phyloP scores from a whole-genome alignment of 2,888 invertebrate genomes.

The Lepidocyrtinus sp. region DNA sequence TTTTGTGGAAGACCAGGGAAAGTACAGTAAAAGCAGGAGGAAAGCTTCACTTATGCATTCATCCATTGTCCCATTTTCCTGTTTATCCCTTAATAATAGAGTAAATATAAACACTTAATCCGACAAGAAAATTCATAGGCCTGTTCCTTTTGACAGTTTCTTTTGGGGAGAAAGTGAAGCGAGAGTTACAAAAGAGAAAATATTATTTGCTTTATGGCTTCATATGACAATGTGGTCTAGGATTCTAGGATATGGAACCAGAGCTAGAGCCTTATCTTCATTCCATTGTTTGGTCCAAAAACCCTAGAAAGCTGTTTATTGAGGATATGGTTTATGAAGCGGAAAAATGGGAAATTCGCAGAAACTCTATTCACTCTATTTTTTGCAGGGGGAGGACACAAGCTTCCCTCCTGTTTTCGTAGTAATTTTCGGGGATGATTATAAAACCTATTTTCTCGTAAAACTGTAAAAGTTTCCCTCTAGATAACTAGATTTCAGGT shows the following conservation, averaged over 20 bases:
- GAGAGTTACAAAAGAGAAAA: neutral
- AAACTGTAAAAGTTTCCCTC: neutral
- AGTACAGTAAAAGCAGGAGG: neutral
- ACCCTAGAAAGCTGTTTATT: neutral
- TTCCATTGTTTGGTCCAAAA: neutral
- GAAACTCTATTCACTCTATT: neutral
- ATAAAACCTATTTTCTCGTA: neutral
- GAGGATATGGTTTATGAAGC: conserved; percentile 37
- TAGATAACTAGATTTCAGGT: neutral
- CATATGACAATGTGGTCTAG: no score
- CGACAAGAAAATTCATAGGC: neutral
- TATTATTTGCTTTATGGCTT: neutral
- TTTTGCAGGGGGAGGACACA: no score
- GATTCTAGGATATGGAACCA: neutral
- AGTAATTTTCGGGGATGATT: neutral
- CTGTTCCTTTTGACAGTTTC: neutral
- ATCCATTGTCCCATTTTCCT: neutral
- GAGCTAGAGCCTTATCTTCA: neutral
- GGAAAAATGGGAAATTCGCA: conserved; percentile 25
- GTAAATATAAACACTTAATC: neutral
- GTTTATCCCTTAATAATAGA: neutral
- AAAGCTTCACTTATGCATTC: neutral
- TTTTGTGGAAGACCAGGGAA: no score
- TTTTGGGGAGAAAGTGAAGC: neutral
- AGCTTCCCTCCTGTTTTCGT: neutral